Percentiles rank a stretch among this genome's conserved stretches.
These are phyloP conservation scores for Xiphophorus birchmanni DNA, from an alignment of 2,797 vertebrate species.

Conservation along the genomic window DNA sequence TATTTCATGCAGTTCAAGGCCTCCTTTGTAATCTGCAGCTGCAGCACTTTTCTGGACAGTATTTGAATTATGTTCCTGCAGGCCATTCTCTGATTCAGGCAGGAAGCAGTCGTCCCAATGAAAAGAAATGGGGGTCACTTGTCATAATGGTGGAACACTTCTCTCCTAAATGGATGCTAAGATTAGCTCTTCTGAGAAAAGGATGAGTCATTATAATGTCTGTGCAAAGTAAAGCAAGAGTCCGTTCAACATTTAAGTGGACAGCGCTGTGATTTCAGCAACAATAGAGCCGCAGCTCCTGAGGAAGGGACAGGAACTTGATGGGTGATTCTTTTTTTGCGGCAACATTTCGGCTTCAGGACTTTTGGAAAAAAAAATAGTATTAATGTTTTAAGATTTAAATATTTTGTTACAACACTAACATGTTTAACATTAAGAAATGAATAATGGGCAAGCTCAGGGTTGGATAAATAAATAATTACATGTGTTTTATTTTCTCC, in stretches of 20 bases:
- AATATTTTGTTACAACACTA: too few species aligned
- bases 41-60: slow-evolving; percentile 70
- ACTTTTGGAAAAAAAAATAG: too few species aligned
- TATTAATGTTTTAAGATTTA: too few species aligned
- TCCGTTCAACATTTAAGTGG: slow-evolving; percentile 59
- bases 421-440: too few species aligned
- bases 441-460: too few species aligned
- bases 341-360: too few species aligned
- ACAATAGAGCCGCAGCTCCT: slow-evolving; percentile 51
- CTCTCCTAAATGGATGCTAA: slow-evolving; percentile 75
- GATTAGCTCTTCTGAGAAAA: slow-evolving; percentile 67
- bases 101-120: slow-evolving; percentile 63
- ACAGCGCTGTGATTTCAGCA: slow-evolving; percentile 50
- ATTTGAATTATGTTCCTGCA: slow-evolving; percentile 72
- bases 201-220: slow-evolving; percentile 70
- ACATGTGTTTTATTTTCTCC: too few species aligned
- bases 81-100: slow-evolving; percentile 66
- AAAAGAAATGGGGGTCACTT: slow-evolving; percentile 74
- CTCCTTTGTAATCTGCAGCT: slow-evolving; percentile 67
- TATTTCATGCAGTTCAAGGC: slow-evolving; percentile 70
- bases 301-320: slow-evolving; percentile 42
- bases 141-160: slow-evolving; percentile 70
- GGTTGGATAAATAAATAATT: too few species aligned
- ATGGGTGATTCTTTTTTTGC: too few species aligned
- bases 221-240: slow-evolving; percentile 57